These are phyloP conservation scores for Acronicta leporina DNA, from an alignment of 2,888 invertebrate genomes.

Conservation along the genomic window DNA sequence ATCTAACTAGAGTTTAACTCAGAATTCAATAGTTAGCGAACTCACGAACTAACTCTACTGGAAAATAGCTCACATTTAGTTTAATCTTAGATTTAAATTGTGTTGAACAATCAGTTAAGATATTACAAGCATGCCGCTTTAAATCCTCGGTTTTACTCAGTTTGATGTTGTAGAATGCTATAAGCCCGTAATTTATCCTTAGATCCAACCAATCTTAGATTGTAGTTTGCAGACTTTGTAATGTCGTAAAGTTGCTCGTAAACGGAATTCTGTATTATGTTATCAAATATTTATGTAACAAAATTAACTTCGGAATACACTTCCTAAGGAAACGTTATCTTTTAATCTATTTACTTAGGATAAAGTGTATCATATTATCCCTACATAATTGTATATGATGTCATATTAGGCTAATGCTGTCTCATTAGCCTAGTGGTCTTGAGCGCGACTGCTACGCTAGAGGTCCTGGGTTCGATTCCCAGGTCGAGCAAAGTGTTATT, in stretches of 20 bases:
- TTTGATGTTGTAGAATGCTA: conserved; percentile 12
- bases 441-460: too few relatives aligned
- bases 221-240: conserved; percentile 15
- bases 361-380: too few relatives aligned
- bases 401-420: too few relatives aligned
- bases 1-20: conserved; percentile 39
- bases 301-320: background rate
- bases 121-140: conserved; percentile 16
- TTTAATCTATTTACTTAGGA: too few relatives aligned
- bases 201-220: conserved; percentile 8
- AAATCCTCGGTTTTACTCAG: conserved; percentile 11
- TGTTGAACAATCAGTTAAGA: conserved; percentile 23
- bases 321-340: too few relatives aligned
- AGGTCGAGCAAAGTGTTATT: too few relatives aligned
- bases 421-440: too few relatives aligned
- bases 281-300: conserved; percentile 1
- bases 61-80: conserved; percentile 44
- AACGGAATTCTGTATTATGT: background rate
- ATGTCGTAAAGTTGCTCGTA: conserved; percentile 13
- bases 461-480: too few relatives aligned
- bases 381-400: too few relatives aligned
- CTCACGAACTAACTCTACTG: conserved; percentile 32
- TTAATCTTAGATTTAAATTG: conserved; percentile 47
- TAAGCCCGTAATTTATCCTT: conserved; percentile 9
- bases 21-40: conserved; percentile 44